Conservation (phyloP, 2,113 vertebrate species). For the Calonectris borealis region DNA sequence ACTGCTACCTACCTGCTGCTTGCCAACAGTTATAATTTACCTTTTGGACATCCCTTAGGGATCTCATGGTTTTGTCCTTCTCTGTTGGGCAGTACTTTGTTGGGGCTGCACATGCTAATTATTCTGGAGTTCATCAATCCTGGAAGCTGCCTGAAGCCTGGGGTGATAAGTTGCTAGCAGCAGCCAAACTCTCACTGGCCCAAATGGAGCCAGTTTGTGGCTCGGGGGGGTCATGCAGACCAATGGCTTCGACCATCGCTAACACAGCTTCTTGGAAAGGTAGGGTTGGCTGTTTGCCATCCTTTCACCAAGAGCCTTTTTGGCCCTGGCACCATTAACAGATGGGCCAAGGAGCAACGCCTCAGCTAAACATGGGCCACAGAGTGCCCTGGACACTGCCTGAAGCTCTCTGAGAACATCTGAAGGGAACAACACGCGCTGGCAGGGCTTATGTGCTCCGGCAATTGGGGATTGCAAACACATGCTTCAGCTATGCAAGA, state of each 20-base stretch:
- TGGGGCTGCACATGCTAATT: neutral
- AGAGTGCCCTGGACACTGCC: constrained; percentile 1
- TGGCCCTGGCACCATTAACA: neutral
- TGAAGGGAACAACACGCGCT: constrained; percentile 38
- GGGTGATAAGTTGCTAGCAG: neutral
- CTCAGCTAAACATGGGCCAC: neutral
- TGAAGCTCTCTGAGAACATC: constrained; percentile 31
- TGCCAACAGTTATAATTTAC: neutral
- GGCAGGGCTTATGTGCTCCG: neutral
- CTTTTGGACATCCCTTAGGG: neutral
- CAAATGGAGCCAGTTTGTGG: neutral
- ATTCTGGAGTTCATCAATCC: neutral
- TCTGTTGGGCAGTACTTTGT: neutral
- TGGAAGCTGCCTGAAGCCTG: neutral
- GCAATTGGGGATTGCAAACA: constrained; percentile 61
- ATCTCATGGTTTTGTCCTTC: neutral
- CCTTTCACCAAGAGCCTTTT: neutral
- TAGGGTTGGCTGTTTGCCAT: neutral
- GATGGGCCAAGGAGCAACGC: neutral
- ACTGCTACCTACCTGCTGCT: neutral
- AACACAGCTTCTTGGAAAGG: neutral
- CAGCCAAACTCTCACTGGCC: neutral
- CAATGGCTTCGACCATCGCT: neutral
- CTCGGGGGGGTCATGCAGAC: neutral
- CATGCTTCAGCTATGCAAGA: constrained; percentile 68